Evolutionary conservation across 2,797 vertebrate species (phyloP).

Genomic region (Pseudochromis fuscus): DNA sequence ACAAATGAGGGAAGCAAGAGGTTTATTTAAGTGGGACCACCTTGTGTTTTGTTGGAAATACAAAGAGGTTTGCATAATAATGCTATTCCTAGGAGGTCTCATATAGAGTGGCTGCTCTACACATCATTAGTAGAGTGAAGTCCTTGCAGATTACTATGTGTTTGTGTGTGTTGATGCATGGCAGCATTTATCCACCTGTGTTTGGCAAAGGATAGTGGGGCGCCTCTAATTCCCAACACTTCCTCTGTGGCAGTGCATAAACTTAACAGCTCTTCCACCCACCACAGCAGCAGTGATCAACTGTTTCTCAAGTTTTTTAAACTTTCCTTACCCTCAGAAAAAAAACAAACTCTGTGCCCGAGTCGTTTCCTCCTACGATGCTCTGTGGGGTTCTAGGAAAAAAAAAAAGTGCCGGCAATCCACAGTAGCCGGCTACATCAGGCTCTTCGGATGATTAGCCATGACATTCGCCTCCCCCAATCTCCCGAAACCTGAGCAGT

Average conservation of each 20-base stretch:
- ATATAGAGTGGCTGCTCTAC: constrained; percentile 46
- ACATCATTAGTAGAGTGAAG: constrained; percentile 72
- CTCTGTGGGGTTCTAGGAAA: constrained; percentile 25
- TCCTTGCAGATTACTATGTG: constrained; percentile 58
- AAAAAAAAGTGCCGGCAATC: constrained; percentile 6
- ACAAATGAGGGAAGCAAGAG: constrained; percentile 50
- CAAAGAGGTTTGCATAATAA: constrained; percentile 68
- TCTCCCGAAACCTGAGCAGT: constrained; percentile 61
- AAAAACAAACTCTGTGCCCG: constrained; percentile 8
- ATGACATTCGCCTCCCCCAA: constrained; percentile 41
- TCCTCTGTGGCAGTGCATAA: constrained; percentile 43
- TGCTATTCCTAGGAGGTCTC: constrained; percentile 62
- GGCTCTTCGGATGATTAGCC: constrained; percentile 62
- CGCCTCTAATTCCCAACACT: constrained; percentile 39
- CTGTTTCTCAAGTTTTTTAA: constrained; percentile 39
- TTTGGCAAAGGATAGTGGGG: constrained; percentile 39
- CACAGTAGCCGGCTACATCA: constrained; percentile 42
- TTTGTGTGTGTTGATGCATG: constrained; percentile 46
- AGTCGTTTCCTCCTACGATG: constrained; percentile 23
- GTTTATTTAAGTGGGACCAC: constrained; percentile 67
- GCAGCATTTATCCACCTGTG: constrained; percentile 59
- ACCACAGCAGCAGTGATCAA: constrained; percentile 31
- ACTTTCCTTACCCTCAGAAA: constrained; percentile 28
- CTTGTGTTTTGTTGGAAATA: constrained; percentile 71
- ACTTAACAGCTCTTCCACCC: constrained; percentile 34